These are phyloP conservation scores for Ciona savignyi DNA, from an alignment of 23 tunicate genomes.

Conservation along the genomic window DNA sequence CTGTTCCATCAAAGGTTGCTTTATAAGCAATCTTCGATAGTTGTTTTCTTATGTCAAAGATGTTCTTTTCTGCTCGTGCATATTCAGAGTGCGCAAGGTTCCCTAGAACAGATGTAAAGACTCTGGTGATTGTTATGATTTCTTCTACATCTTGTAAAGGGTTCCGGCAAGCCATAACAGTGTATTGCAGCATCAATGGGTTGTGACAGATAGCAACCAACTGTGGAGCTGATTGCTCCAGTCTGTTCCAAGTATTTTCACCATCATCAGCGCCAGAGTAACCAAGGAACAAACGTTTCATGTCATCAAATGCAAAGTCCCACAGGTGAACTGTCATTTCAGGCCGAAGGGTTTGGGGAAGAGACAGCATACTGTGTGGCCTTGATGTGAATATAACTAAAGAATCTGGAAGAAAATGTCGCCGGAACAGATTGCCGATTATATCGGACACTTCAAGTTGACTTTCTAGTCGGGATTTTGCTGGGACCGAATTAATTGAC, in stretches of 20 bases:
- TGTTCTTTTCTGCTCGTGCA: not conserved
- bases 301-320: conserved; percentile 12
- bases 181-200: conserved; percentile 11
- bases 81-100: not conserved
- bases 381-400: not conserved
- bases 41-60: not conserved
- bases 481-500: conserved; percentile 5
- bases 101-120: not conserved
- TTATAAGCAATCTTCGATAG: not conserved
- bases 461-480: not conserved
- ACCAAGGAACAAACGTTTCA: conserved; percentile 11
- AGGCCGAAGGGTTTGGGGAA: not conserved
- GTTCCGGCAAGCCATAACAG: not conserved
- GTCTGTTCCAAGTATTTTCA: conserved; percentile 8
- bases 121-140: not conserved
- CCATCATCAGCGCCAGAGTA: not conserved
- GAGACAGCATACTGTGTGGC: conserved; percentile 7
- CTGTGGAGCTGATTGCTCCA: conserved; percentile 10
- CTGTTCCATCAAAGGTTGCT: not conserved
- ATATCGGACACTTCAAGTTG: not conserved
- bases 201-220: conserved; percentile 4
- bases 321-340: not conserved
- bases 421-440: conserved; percentile 7
- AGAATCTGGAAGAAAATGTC: conserved; percentile 1
- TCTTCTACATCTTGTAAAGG: not conserved